Evolutionary conservation across 2,797 vertebrate genomes (phyloP).

Genomic region (Tamandua tetradactyla): DNA sequence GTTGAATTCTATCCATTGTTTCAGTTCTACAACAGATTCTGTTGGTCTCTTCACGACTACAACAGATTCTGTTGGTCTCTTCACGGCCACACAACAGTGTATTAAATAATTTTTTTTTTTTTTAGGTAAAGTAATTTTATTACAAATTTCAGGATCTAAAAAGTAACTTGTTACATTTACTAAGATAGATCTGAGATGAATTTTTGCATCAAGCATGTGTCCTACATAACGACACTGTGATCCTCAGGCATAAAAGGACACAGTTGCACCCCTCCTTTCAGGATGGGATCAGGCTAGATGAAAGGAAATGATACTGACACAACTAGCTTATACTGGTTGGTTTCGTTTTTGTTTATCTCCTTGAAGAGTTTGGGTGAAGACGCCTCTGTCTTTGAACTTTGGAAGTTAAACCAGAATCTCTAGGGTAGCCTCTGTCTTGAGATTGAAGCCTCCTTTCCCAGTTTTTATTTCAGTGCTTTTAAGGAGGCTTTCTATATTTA

Average conservation of each 20-base stretch:
- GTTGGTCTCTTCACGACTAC: not conserved
- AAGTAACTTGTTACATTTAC: constrained; percentile 60
- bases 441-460: constrained; percentile 16
- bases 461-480: constrained; percentile 37
- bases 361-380: not conserved
- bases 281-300: not conserved
- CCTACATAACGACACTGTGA: not conserved
- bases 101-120: no score
- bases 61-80: not conserved
- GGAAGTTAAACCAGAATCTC: not conserved
- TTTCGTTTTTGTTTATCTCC: not conserved
- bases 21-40: not conserved
- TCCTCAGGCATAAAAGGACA: not conserved
- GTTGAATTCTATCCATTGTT: constrained; percentile 1
- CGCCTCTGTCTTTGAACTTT: not conserved
- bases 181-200: constrained; percentile 65
- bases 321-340: not conserved
- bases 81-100: not conserved
- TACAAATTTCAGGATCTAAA: constrained; percentile 64
- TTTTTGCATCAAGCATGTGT: not conserved
- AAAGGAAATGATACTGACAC: not conserved
- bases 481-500: not conserved
- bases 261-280: not conserved
- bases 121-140: constrained; percentile 69
- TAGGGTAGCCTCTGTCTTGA: not conserved